phyloP scores from a whole-genome alignment of 2,797 vertebrate species.

The Sebastes matsubarae region DNA sequence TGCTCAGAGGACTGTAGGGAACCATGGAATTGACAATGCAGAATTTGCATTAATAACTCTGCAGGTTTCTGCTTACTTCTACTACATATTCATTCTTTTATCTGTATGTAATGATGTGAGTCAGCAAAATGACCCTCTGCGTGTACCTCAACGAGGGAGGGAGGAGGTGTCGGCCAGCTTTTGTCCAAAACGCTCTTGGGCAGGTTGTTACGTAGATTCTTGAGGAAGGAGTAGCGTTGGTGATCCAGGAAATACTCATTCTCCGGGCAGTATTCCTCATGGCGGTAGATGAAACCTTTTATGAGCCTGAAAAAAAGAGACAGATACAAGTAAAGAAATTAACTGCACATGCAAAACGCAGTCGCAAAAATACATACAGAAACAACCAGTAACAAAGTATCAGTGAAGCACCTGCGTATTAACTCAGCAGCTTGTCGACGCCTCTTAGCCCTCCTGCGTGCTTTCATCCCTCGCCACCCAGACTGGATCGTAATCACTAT shows the following conservation, averaged over 20 bases:
- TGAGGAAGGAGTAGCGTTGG: conserved; percentile 92
- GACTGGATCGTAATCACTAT: conserved; percentile 93
- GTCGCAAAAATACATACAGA: neutral
- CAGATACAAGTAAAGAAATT: neutral
- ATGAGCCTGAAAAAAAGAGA: conserved; percentile 84
- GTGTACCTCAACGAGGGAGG: conserved; percentile 87
- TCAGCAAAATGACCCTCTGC: neutral
- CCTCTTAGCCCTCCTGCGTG: conserved; percentile 89
- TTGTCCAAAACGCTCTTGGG: conserved; percentile 92
- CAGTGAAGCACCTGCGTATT: conserved; percentile 85
- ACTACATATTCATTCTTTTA: neutral
- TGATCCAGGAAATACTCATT: conserved; percentile 96
- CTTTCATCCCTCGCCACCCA: conserved; percentile 94
- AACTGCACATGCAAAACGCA: neutral
- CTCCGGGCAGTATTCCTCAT: conserved; percentile 89
- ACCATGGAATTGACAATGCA: neutral
- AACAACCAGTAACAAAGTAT: neutral
- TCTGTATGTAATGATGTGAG: neutral
- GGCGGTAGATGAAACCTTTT: conserved; percentile 94
- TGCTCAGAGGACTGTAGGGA: conserved; percentile 88
- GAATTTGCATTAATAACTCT: neutral
- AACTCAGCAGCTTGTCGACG: conserved; percentile 90
- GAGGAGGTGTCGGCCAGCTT: conserved; percentile 90
- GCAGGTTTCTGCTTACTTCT: neutral
- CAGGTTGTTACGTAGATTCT: conserved; percentile 88